A percentile compares a stretch with the other conserved stretches of the same genome.
These are phyloP conservation scores for Conger conger DNA, from an alignment of 2,113 vertebrate species.

Conservation along the genomic window DNA sequence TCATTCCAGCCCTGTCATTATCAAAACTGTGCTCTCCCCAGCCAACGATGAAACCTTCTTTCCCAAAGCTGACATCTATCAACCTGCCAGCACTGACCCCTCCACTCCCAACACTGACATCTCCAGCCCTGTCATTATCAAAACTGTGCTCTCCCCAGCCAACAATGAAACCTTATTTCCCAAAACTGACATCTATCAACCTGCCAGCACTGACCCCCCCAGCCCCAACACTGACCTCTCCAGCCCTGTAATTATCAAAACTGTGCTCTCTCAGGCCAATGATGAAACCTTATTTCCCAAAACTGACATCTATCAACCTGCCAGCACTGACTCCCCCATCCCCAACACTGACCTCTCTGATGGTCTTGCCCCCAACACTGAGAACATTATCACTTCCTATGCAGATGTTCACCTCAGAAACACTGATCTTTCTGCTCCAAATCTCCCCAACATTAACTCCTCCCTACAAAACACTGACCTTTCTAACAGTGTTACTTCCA, in stretches of 20 bases:
- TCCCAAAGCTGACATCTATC: not conserved
- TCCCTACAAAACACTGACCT: not conserved
- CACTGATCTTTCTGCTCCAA: not conserved
- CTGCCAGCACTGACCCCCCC: not conserved
- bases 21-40: not conserved
- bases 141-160: not conserved
- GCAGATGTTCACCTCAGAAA: not conserved
- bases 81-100: not conserved
- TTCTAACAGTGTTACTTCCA: not conserved
- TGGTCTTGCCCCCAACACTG: not conserved
- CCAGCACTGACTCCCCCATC: not conserved
- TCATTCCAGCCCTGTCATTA: no score
- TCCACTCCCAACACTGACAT: not conserved
- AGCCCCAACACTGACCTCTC: not conserved
- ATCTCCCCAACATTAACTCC: not conserved
- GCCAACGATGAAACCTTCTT: not conserved
- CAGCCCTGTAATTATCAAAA: no score
- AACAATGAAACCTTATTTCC: not conserved
- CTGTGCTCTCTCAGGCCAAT: not conserved
- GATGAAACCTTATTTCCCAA: not conserved
- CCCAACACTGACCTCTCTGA: not conserved
- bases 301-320: not conserved
- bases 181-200: not conserved
- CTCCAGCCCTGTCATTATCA: no score
- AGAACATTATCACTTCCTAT: not conserved